phyloP scores from a whole-genome alignment of 2,113 vertebrate species.

The Sorex fumeus region DNA sequence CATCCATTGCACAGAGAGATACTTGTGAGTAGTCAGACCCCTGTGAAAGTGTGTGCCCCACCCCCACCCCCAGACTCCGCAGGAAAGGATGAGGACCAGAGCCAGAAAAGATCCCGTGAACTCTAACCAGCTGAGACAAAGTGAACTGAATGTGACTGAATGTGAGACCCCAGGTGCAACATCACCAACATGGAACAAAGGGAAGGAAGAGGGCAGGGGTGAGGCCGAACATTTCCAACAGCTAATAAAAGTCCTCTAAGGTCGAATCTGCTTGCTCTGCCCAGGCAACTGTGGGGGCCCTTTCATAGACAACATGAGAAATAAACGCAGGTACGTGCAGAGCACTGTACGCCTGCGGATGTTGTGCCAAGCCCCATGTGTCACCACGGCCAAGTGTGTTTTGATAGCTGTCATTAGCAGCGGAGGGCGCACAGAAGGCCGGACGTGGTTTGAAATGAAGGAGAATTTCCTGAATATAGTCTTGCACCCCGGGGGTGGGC shows the following conservation, averaged over 20 bases:
- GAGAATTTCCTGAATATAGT: constrained; percentile 51
- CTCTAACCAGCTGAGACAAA: too few species aligned
- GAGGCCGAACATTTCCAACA: neutral
- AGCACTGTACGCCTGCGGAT: neutral
- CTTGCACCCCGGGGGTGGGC: neutral
- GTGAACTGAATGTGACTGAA: too few species aligned
- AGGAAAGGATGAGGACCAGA: too few species aligned
- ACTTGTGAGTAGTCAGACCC: too few species aligned
- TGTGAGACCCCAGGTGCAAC: too few species aligned
- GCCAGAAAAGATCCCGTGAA: too few species aligned
- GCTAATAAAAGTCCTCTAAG: neutral
- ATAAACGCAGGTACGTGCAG: neutral
- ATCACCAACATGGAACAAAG: too few species aligned
- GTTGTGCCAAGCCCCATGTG: neutral
- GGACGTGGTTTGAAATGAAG: neutral
- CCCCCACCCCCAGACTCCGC: too few species aligned
- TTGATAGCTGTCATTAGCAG: neutral
- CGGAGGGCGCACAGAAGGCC: neutral
- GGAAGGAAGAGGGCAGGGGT: too few species aligned
- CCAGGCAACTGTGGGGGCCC: neutral
- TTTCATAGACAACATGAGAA: neutral
- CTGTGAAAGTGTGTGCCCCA: too few species aligned
- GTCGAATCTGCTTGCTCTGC: neutral
- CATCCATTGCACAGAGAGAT: too few species aligned
- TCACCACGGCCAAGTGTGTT: neutral